A percentile compares a stretch with the other conserved stretches of the same genome.
These are phyloP conservation scores for Drosophila prostipennis DNA, from an alignment of 2,888 invertebrate genomes.

Conservation along the genomic window DNA sequence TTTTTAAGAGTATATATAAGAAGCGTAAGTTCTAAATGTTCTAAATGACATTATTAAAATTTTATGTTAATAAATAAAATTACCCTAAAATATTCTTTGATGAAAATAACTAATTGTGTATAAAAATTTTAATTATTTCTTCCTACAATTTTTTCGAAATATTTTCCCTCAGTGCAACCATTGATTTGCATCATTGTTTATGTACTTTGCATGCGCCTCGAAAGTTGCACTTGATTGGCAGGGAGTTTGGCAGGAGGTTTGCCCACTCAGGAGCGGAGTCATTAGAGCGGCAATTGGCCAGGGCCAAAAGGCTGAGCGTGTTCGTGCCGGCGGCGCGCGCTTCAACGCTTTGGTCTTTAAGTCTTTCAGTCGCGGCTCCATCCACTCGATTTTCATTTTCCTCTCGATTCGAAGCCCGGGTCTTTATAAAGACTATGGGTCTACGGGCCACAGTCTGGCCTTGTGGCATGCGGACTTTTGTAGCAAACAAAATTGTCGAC, in stretches of 20 bases:
- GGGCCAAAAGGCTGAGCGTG: constrained; percentile 33
- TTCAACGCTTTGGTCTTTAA: constrained; percentile 62
- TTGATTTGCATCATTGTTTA: constrained; percentile 78
- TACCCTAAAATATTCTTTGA: too few relatives aligned
- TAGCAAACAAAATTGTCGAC: constrained; percentile 83
- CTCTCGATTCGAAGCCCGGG: constrained; percentile 13
- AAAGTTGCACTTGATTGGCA: constrained; percentile 46
- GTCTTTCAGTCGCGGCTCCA: background rate
- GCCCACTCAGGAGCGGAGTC: constrained; percentile 50
- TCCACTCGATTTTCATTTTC: constrained; percentile 14
- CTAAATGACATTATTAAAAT: too few relatives aligned
- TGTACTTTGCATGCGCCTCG: constrained; percentile 63
- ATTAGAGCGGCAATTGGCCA: constrained; percentile 68
- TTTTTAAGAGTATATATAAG: background rate
- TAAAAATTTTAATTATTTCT: too few relatives aligned
- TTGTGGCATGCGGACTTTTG: constrained; percentile 75
- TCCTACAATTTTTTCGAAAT: too few relatives aligned
- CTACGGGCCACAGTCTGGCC: constrained; percentile 22
- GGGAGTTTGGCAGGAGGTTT: constrained; percentile 12
- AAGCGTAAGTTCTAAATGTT: background rate
- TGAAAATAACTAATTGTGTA: too few relatives aligned
- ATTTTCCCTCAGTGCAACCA: constrained; percentile 42
- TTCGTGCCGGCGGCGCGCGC: constrained; percentile 61
- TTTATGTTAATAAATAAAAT: too few relatives aligned
- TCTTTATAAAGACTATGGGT: constrained; percentile 1